Conservation (phyloP, 2,888 invertebrate species). For the Rutpela maculata region DNA sequence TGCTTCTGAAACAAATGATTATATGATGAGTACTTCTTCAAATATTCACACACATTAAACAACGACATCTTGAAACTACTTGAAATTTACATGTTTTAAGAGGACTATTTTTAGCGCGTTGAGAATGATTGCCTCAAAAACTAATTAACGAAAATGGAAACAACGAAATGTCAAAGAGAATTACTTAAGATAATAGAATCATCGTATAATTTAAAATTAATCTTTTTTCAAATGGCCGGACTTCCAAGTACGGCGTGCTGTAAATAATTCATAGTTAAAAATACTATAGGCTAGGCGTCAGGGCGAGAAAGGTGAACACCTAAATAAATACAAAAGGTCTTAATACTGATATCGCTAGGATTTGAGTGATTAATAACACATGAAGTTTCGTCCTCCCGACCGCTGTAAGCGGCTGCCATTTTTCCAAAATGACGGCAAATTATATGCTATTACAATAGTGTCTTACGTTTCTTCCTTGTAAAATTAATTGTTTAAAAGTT, state of each 20-base stretch:
- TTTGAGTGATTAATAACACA: too few species aligned
- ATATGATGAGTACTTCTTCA: not conserved
- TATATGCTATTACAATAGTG: too few species aligned
- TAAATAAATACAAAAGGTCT: too few species aligned
- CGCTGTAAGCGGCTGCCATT: too few species aligned
- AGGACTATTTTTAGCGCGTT: not conserved
- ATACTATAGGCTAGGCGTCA: not conserved
- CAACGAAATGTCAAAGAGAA: not conserved
- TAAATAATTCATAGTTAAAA: conserved; percentile 5
- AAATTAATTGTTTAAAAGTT: too few species aligned
- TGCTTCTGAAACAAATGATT: not conserved
- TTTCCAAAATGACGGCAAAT: too few species aligned
- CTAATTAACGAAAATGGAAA: not conserved
- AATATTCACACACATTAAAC: not conserved
- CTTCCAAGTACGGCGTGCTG: not conserved
- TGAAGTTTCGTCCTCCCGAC: too few species aligned
- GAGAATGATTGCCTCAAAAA: not conserved
- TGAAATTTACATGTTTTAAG: not conserved
- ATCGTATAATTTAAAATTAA: not conserved
- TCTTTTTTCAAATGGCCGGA: not conserved
- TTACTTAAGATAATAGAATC: conserved; percentile 7
- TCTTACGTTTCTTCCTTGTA: too few species aligned
- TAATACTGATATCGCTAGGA: too few species aligned
- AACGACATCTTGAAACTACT: not conserved
- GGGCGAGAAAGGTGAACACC: too few species aligned